A percentile compares a stretch with the other conserved stretches of the same genome.
Evolutionary conservation across 2,113 vertebrate genomes (phyloP).

Genomic region (human): GRCh38 chr1:185850501-185851000

Average conservation of each 20-base stretch:
- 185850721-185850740: background rate
- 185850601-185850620: background rate
- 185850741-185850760: background rate
- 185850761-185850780: background rate
- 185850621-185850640: background rate
- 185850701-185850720: background rate
- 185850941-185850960: constrained; percentile 3
- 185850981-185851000: background rate
- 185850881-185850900: background rate
- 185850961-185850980: background rate
- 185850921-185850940: background rate
- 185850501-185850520: background rate
- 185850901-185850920: background rate
- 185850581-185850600: background rate
- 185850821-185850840: constrained; percentile 18
- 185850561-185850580: background rate
- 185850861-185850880: background rate
- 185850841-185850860: background rate
- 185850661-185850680: background rate
- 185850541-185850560: background rate
- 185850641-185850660: background rate
- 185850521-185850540: background rate
- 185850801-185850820: background rate
- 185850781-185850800: background rate
- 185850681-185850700: background rate